Conservation (phyloP, 2,888 invertebrate species). For the Ophion costatus region DNA sequence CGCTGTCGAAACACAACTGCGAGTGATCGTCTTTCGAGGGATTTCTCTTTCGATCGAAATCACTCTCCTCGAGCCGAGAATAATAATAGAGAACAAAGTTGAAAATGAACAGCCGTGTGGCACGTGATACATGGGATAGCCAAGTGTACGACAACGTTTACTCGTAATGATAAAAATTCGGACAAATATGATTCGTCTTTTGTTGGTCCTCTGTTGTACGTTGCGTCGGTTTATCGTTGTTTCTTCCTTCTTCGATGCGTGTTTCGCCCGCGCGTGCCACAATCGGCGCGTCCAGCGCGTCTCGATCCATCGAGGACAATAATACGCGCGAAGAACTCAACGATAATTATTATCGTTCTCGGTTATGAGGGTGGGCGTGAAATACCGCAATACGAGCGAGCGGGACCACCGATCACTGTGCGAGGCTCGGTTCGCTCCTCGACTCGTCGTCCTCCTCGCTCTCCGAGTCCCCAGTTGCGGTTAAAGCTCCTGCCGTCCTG, state of each 20-base stretch:
- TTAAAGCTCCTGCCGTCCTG: constrained; percentile 73
- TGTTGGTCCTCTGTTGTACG: constrained; percentile 26
- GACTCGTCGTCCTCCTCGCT: constrained; percentile 75
- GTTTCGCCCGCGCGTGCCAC: not conserved
- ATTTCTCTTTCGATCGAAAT: not conserved
- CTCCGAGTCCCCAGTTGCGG: constrained; percentile 64
- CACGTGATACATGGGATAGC: not conserved
- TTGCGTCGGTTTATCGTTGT: not conserved
- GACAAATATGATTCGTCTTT: constrained; percentile 5
- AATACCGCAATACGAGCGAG: constrained; percentile 1
- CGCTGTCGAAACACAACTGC: not conserved
- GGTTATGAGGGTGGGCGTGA: not conserved
- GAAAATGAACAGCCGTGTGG: not conserved
- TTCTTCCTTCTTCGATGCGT: constrained; percentile 5
- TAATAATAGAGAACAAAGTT: not conserved
- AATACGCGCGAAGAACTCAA: not conserved
- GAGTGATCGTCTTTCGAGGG: not conserved
- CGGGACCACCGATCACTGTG: constrained; percentile 16
- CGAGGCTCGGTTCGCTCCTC: constrained; percentile 68
- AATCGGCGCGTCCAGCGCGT: constrained; percentile 23
- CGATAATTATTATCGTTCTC: constrained; percentile 1
- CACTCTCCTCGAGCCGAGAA: not conserved
- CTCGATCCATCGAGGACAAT: not conserved
- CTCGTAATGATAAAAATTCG: not conserved
- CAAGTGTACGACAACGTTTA: not conserved